Base-by-base conservation (phyloP, 2,797 vertebrate genomes). In the Sebastes jordani region DNA sequence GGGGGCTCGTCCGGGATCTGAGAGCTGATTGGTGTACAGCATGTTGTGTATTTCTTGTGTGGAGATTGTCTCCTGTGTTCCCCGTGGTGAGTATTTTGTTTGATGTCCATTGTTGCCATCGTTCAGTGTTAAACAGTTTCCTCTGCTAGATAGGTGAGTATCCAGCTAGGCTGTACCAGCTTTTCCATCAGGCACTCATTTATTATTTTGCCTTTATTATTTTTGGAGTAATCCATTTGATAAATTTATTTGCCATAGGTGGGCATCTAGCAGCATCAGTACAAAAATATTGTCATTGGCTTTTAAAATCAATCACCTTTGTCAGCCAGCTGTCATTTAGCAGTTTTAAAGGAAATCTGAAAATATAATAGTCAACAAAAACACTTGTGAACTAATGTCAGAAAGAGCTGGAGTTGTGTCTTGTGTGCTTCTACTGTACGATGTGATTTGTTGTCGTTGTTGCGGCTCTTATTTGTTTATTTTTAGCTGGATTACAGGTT, bases 401-500 rank as follows among this genome's bases (percentile, higher is more conserved):
- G 9, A 20, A 10, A 34, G 61, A 62, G 4, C 34, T 32, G 36
- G 27, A 20, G 36, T 25, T 10, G 54, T 18, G 68, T 63, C 42
- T 4, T 20, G 30, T 34, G 7, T 56, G 8, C 4, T 34, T 16
- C 7, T 34, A 42, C 65, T 4, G 11, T 29, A 8, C 34, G 7
- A 30, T 76, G 9, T 38, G 34, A 55, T 67, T 78, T 66, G 71
- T 11, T 69, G 69, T 76, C 63, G 71, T 11, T 69, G 69, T 62
- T 30, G 46, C 34, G 55, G 72, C 22, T 20, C 61, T 76, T 49
- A 71, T 84, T 36, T 25, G 32, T 82, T 78, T 88, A 86, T 87
- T 90, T 90, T 71, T 75, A 84, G 29, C 73, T 10, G 52, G 69
- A 79, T 80, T 60, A 68, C 80, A 83, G 80, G 61, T 87, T 54